A percentile compares a stretch with the other conserved stretches of the same genome.
These are phyloP conservation scores for Seira musarum DNA, from an alignment of 2,888 invertebrate species.

Conservation along the genomic window DNA sequence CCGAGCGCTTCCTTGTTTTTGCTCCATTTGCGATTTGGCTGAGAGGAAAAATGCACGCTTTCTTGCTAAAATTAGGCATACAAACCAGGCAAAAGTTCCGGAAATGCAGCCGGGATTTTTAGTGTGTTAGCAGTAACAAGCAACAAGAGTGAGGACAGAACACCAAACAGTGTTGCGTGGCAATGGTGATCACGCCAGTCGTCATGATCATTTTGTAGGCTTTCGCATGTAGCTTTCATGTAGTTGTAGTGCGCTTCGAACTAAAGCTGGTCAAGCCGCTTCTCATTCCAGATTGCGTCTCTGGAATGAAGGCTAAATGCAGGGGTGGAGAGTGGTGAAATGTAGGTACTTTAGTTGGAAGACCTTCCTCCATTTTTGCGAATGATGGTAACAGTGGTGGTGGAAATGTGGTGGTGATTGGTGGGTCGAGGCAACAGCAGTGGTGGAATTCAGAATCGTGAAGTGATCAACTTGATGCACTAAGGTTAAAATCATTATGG, in stretches of 20 bases:
- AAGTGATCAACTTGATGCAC: no score
- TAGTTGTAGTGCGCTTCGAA: background rate
- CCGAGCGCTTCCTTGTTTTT: constrained; percentile 58
- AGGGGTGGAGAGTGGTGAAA: background rate
- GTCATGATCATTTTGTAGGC: background rate
- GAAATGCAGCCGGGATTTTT: constrained; percentile 62
- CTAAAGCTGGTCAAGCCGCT: background rate
- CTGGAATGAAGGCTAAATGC: constrained; percentile 29
- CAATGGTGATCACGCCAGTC: background rate
- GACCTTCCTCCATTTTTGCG: background rate
- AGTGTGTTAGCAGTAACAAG: constrained; percentile 52
- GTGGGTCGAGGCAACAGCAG: background rate
- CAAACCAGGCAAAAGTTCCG: constrained; percentile 57
- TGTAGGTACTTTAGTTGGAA: constrained; percentile 9
- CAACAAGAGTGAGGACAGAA: background rate
- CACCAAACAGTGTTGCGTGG: background rate
- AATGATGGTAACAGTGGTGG: constrained; percentile 22
- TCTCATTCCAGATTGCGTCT: constrained; percentile 29
- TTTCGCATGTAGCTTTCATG: background rate
- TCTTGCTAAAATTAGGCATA: constrained; percentile 62
- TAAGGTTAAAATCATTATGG: constrained; percentile 42
- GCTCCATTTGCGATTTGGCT: constrained; percentile 61
- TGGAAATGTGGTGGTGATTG: constrained; percentile 21
- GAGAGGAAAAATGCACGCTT: constrained; percentile 29
- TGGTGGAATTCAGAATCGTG: no score